Percentiles rank a stretch among this genome's conserved stretches.
Evolutionary conservation across 2,888 invertebrate genomes (phyloP).

Genomic region (Elegia similella): DNA sequence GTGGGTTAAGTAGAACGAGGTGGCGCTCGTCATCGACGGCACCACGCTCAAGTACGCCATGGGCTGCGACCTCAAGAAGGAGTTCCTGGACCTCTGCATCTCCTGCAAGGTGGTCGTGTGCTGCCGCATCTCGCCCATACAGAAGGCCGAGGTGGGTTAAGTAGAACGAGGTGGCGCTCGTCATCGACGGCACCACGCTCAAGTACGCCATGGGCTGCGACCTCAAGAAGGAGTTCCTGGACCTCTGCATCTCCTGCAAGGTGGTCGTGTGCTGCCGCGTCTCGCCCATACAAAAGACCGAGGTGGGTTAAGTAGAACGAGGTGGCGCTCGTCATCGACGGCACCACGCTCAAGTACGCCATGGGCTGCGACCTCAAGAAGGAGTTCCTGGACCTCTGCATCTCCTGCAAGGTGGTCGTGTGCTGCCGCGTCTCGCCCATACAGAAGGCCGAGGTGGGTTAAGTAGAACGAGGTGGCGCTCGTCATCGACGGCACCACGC

Average conservation of each 20-base stretch:
- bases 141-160: constrained; percentile 91
- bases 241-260: constrained; percentile 96
- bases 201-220: constrained; percentile 96
- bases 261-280: constrained; percentile 98
- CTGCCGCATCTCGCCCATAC: constrained; percentile 98
- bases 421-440: constrained; percentile 99
- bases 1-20: no score
- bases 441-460: constrained; percentile 93
- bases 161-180: no score
- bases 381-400: constrained; percentile 96
- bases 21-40: constrained; percentile 98
- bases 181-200: constrained; percentile 96
- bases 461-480: no score
- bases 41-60: constrained; percentile 96
- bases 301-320: constrained; percentile 81
- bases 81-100: constrained; percentile 96
- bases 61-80: constrained; percentile 93
- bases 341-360: constrained; percentile 96
- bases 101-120: constrained; percentile 98
- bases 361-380: constrained; percentile 94
- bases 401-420: constrained; percentile 97
- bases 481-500: constrained; percentile 96
- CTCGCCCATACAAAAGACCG: constrained; percentile 99
- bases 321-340: no score
- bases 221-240: constrained; percentile 95